Evolutionary conservation across 2,113 vertebrate genomes (phyloP).

Genomic region (Cheilinus undulatus): DNA sequence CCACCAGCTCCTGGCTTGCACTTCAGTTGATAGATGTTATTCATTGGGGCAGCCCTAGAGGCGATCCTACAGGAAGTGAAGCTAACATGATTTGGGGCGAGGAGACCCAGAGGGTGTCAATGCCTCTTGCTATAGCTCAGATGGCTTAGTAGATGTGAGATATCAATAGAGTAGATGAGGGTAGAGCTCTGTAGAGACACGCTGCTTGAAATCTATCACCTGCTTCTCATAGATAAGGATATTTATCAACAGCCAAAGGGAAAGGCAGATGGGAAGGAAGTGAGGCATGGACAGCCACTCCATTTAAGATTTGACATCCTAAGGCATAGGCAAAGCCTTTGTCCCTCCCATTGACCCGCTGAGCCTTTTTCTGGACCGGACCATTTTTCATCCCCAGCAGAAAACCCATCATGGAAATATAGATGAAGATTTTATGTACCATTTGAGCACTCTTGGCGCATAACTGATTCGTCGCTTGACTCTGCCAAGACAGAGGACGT

Average conservation of each 20-base stretch:
- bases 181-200: constrained; percentile 58
- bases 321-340: constrained; percentile 50
- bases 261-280: constrained; percentile 53
- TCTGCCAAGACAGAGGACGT: constrained; percentile 64
- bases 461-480: constrained; percentile 69
- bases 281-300: constrained; percentile 44
- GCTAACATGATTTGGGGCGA: constrained; percentile 80
- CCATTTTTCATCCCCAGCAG: constrained; percentile 56
- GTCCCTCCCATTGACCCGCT: constrained; percentile 59
- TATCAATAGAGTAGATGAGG: constrained; percentile 77
- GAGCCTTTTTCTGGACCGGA: constrained; percentile 33
- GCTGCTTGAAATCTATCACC: constrained; percentile 78
- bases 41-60: constrained; percentile 73
- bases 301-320: constrained; percentile 45
- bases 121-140: constrained; percentile 62
- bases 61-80: constrained; percentile 73
- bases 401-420: constrained; percentile 67
- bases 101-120: constrained; percentile 66
- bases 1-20: constrained; percentile 67
- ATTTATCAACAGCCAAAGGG: constrained; percentile 69
- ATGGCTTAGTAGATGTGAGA: constrained; percentile 78
- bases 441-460: constrained; percentile 66
- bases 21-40: constrained; percentile 84
- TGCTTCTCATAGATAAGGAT: constrained; percentile 80
- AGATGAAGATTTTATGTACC: constrained; percentile 76